A percentile compares a stretch with the other conserved stretches of the same genome.
phyloP scores from a whole-genome alignment of 2,113 vertebrate genomes.

The Chiloscyllium plagiosum region DNA sequence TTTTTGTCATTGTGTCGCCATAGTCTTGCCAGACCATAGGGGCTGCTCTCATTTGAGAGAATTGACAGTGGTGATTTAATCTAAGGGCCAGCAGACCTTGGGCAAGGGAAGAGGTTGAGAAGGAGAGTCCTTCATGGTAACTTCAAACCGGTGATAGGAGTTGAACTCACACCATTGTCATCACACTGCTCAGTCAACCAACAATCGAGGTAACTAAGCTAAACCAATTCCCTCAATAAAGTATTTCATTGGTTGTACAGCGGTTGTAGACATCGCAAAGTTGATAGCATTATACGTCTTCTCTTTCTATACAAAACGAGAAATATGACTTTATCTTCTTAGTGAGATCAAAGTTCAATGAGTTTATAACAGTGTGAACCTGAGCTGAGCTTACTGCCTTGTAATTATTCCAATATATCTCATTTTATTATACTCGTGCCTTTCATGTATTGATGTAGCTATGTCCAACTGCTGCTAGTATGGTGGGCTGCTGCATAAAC shows the following conservation, averaged over 20 bases:
- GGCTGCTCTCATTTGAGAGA: no score
- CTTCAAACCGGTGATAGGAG: no score
- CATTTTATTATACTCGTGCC: not conserved
- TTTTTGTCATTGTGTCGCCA: no score
- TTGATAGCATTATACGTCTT: not conserved
- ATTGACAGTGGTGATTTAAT: no score
- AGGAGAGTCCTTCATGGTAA: no score
- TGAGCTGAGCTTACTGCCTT: not conserved
- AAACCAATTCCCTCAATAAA: not conserved
- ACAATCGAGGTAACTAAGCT: no score
- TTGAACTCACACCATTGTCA: no score
- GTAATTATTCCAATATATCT: not conserved
- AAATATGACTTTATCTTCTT: not conserved
- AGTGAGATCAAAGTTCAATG: not conserved
- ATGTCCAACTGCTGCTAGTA: not conserved
- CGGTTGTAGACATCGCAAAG: not conserved
- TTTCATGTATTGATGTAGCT: not conserved
- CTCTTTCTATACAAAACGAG: not conserved
- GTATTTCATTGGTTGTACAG: not conserved
- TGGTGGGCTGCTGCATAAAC: not conserved
- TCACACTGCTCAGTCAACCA: no score
- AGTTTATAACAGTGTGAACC: not conserved
- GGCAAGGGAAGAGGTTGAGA: no score
- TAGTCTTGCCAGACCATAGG: no score
- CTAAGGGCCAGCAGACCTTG: no score